Base-by-base conservation (phyloP, 2,797 vertebrate species). In the Brachymystax lenok region DNA sequence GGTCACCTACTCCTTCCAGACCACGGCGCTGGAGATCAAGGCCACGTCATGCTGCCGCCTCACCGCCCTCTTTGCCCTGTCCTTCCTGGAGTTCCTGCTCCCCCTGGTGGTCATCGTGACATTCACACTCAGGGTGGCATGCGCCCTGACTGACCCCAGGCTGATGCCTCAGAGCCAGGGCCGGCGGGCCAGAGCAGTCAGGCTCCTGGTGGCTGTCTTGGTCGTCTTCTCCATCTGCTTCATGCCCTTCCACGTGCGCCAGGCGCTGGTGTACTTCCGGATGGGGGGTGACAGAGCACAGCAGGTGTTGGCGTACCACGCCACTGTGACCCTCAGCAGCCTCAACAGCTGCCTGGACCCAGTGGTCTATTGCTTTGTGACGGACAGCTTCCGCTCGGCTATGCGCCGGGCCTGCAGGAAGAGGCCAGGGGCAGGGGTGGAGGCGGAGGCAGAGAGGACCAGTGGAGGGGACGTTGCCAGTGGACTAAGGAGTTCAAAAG, bases 341-440 rank as follows among this genome's bases (percentile, higher is more conserved):
- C 94, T 99, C 82, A 99, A 99, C 87, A 98, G 98, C 88, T 98
- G 97, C 89, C 90, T 99, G 94, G 98, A 99, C 82, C 98, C 97
- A 1, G 95, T 99, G 2, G 98, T 99, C 77, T 99, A 99, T 89
- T 99, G 98, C 87, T 98, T 99, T 2, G 95, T 99, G 88, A 98
- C 97, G 6, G 98, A 98, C 81, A 96, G 95, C 90, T 98, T 98
- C 84, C 96, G 95, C 87, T 91, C 91, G 0, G 91, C 94, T 0
- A 89, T 96, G 85, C 93, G 90, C 3, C 88, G 90, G 61, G 94
- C 95, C 79, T 94, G 93, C 84, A 88, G 78, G 70, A 90, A 86
- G 68, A 78, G 0, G 87, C 89, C 51, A 68, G 68, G 10, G 85
- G 81, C 35, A 1, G 33, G 5, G 35, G 40, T 0, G 2, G 40